Conservation (phyloP, 1,140 invertebrate species). For the Drosophila saltans region DNA sequence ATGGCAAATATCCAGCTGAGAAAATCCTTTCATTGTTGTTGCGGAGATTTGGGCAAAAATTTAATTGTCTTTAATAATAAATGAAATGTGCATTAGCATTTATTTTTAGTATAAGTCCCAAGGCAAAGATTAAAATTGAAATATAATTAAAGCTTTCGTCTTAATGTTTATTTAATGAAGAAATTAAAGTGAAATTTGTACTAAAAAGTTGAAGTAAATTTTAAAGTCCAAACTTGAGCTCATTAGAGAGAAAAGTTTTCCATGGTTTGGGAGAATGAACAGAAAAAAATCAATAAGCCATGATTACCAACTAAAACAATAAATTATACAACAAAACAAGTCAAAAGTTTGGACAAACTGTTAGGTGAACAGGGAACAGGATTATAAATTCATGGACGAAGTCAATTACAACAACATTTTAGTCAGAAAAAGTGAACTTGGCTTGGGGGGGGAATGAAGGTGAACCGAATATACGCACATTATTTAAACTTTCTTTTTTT, state of each 20-base stretch:
- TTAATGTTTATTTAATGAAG: constrained; percentile 6
- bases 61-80: too few relatives aligned
- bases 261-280: neutral
- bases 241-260: constrained; percentile 42
- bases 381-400: constrained; percentile 76
- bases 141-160: neutral
- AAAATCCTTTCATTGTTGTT: too few relatives aligned
- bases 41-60: neutral
- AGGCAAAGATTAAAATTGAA: neutral
- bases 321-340: constrained; percentile 46
- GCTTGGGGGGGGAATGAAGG: constrained; percentile 29
- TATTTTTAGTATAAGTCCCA: too few relatives aligned
- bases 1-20: neutral
- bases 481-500: constrained; percentile 10
- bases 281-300: constrained; percentile 67
- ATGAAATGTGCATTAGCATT: too few relatives aligned
- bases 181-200: constrained; percentile 3
- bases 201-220: constrained; percentile 22
- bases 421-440: neutral
- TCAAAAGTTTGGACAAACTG: constrained; percentile 8
- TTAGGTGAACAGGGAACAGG: neutral
- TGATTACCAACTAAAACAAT: constrained; percentile 73
- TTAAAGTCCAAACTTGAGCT: constrained; percentile 68
- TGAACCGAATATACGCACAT: neutral
- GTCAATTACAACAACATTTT: constrained; percentile 58